Evolutionary conservation across 2,113 vertebrate species (phyloP), one percentile per base, ranked within the genome.

Genomic region (Cisticola juncidis): DNA sequence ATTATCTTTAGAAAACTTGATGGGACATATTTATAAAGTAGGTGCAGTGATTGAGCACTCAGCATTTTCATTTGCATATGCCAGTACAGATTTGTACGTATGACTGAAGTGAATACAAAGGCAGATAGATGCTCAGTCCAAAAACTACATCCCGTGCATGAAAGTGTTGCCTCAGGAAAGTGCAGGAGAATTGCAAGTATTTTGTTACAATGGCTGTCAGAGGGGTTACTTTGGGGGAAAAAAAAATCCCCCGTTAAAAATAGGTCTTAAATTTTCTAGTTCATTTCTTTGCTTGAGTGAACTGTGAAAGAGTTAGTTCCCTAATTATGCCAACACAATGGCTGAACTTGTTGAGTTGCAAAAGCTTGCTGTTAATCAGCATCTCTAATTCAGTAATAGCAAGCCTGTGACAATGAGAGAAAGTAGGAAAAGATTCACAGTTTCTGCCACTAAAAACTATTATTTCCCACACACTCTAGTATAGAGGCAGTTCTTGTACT

Each of bases 331-430:
- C 7, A 1, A 65, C 89, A 95, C 93, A 95, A 95, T 92, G 79
- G 93, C 86, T 95, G 93, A 71, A 84, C 53, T 95, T 91, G 73
- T 78, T 81, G 90, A 90, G 76, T 64, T 82, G 71, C 1, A 0
- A 68, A 93, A 95, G 72, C 66, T 72, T 83, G 51, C 42, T 84
- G 78, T 81, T 92, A 90, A 95, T 97, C 88, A 96, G 91, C 84
- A 60, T 71, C 90, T 85, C 71, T 72, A 88, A 81, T 61, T 66
- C 83, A 90, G 47, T 87, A 94, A 29, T 5, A 73, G 53, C 45
- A 20, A 45, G 42, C 17, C 78, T 81, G 45, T 71, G 64, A 87
- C 74, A 84, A 61, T 58, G 56, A 88, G 45, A 96, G 58, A 87
- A 96, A 95, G 60, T 65, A 77, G 64, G 71, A 65, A 57, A 89